phyloP scores from a whole-genome alignment of 2,888 invertebrate genomes.

The Seira sanloemensis region DNA sequence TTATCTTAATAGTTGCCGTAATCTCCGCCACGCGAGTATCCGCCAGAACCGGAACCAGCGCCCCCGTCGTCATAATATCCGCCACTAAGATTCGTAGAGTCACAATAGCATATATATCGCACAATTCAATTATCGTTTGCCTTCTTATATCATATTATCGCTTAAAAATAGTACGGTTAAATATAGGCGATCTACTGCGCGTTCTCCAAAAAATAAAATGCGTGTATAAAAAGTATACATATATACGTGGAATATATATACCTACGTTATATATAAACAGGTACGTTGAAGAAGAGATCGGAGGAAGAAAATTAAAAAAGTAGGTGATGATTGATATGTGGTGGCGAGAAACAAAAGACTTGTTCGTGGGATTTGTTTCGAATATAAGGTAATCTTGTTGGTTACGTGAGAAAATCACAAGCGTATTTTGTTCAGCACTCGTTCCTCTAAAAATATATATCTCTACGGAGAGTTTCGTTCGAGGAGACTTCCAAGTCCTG shows the following conservation, averaged over 20 bases:
- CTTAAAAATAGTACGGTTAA: slow-evolving; percentile 41
- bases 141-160: slow-evolving; percentile 16
- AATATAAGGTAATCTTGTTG: background rate
- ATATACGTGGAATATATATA: background rate
- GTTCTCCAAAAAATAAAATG: slow-evolving; percentile 51
- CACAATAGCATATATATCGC: slow-evolving; percentile 53
- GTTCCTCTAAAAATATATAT: slow-evolving; percentile 23
- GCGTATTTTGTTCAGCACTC: slow-evolving; percentile 29
- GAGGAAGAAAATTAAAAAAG: slow-evolving; percentile 23
- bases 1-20: slow-evolving; percentile 70
- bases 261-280: slow-evolving; percentile 39
- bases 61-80: slow-evolving; percentile 68
- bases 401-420: slow-evolving; percentile 56
- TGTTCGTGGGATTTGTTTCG: slow-evolving; percentile 13
- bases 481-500: slow-evolving; percentile 68
- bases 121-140: slow-evolving; percentile 39
- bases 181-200: slow-evolving; percentile 50
- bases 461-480: slow-evolving; percentile 65
- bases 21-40: slow-evolving; percentile 70
- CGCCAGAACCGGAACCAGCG: slow-evolving; percentile 61
- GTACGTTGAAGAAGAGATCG: slow-evolving; percentile 32
- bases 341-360: slow-evolving; percentile 10
- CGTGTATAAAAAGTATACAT: slow-evolving; percentile 46
- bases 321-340: slow-evolving; percentile 6
- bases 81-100: slow-evolving; percentile 69